Base-by-base conservation (phyloP, 37 sponge, comb jelly and placozoan species). In the Halichondria panicea region DNA sequence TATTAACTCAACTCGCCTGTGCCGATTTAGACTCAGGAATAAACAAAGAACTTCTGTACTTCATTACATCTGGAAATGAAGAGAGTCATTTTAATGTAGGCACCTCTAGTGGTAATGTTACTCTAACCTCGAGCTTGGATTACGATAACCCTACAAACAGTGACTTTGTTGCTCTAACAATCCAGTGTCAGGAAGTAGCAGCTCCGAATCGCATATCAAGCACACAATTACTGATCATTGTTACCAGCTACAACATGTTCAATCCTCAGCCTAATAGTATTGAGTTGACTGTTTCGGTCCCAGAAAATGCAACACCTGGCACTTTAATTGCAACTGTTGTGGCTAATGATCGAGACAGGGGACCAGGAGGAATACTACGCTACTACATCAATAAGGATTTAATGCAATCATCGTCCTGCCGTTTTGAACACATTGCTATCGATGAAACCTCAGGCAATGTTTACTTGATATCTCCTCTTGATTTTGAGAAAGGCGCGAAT, bases 241-340 rank as follows among this genome's bases (percentile, higher is more conserved):
- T 48, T 11, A 48, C 52, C 11, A 15, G 52, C 52, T 11, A 18
- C 13, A 48, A 48, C 15, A 15, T 18, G 52, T 48, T 48, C 15
- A 18, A 48, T 15, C 52, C 52, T 15, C 11, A 48, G 11, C n/a
- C 60, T 31, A 6, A 7, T 6, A 58, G 60, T 12, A 11, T 31
- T 11, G n/a, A n/a, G n/a, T n/a, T n/a, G n/a, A 31, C 60, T 15
- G 15, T 58, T 15, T 31, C 12, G 7, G 15, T 58, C 25, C 15
- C 66, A 13, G 66, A 65, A 31, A 38, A 65, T 65, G 12, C 66
- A 36, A 12, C 38, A 65, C 22, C 34, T 8, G 66, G 66, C 5
- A 65, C 66, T 13, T 31, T 34, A 31, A 35, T 65, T n/a, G 32
- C 21, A 22, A 34, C 34, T 8, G 32, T 65, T 28, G 21, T 38